Evolutionary conservation across 2,113 vertebrate genomes (phyloP).

Genomic region (Struthidea cinerea): DNA sequence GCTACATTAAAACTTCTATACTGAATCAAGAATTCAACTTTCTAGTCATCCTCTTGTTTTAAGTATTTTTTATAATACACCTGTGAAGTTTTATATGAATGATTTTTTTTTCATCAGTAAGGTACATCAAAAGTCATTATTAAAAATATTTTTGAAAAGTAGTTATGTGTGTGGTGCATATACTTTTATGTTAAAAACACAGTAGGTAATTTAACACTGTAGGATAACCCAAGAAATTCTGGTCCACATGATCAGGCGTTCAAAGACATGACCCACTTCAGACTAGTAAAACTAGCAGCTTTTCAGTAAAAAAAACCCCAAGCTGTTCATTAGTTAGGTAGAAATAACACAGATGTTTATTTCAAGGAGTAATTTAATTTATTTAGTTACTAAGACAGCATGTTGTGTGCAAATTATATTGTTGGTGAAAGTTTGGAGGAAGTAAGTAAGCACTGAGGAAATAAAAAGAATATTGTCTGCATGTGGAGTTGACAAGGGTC

Average conservation of each 20-base stretch:
- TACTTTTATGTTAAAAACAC: background rate
- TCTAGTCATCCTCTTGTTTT: background rate
- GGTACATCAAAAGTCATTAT: background rate
- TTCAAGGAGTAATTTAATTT: background rate
- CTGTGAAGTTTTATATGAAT: background rate
- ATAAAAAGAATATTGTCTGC: background rate
- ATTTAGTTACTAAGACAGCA: background rate
- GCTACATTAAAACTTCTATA: background rate
- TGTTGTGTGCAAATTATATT: background rate
- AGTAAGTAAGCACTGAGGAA: background rate
- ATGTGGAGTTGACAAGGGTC: background rate
- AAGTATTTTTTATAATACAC: background rate
- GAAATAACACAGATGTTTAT: background rate
- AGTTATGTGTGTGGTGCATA: background rate
- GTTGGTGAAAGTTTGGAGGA: background rate
- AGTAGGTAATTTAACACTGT: background rate
- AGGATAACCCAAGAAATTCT: background rate
- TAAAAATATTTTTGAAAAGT: background rate
- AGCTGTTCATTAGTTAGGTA: background rate
- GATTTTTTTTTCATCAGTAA: background rate
- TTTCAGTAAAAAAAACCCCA: background rate
- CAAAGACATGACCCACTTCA: background rate
- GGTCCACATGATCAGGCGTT: fast-evolving
- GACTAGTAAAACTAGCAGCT: background rate
- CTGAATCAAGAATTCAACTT: background rate